These are phyloP conservation scores for Monomorium pharaonis DNA, from an alignment of 1,140 invertebrate genomes.

Conservation along the genomic window DNA sequence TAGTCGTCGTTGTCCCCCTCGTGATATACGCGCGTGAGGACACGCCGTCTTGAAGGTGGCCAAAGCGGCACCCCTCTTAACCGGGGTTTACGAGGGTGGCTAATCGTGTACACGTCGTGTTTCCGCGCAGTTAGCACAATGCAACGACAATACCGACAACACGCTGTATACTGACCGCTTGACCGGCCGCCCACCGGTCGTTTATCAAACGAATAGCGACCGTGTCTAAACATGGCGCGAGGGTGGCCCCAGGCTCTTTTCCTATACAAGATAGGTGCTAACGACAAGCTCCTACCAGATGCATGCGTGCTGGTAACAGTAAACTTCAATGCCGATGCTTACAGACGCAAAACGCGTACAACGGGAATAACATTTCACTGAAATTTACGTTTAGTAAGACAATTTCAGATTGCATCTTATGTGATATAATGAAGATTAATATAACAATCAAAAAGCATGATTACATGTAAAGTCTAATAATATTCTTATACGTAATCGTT, in stretches of 20 bases:
- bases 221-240: constrained; percentile 82
- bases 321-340: neutral
- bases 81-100: constrained; percentile 55
- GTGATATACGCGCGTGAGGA: constrained; percentile 55
- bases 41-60: constrained; percentile 24
- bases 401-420: neutral
- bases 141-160: constrained; percentile 71
- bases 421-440: neutral
- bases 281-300: constrained; percentile 22
- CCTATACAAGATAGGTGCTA: constrained; percentile 20
- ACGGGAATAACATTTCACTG: neutral
- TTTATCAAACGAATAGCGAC: constrained; percentile 74
- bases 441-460: neutral
- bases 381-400: neutral
- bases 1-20: constrained; percentile 53
- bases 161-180: constrained; percentile 59
- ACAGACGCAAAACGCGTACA: neutral
- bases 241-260: constrained; percentile 70
- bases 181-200: constrained; percentile 63
- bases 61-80: neutral
- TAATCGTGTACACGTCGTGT: constrained; percentile 53
- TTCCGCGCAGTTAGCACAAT: constrained; percentile 74
- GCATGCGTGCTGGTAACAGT: neutral
- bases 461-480: neutral
- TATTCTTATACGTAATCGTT: neutral